These are phyloP conservation scores for Peromyscus leucopus DNA, from an alignment of 2,113 vertebrate species.

Conservation along the genomic window DNA sequence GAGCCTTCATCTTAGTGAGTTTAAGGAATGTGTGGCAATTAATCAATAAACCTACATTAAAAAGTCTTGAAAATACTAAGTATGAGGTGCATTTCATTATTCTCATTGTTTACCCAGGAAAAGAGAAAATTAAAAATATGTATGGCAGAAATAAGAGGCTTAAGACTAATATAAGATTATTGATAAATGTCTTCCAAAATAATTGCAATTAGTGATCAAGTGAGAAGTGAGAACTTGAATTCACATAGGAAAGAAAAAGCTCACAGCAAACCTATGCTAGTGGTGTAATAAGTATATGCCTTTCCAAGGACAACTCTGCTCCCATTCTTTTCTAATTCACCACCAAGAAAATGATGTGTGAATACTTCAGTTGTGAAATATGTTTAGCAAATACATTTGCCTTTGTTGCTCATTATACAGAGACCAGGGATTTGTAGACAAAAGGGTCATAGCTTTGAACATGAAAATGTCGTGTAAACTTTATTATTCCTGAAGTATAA, in stretches of 20 bases:
- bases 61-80: neutral
- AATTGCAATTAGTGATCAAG: slow-evolving; percentile 10
- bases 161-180: neutral
- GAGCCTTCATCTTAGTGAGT: neutral
- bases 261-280: neutral
- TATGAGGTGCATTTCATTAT: slow-evolving; percentile 11
- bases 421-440: neutral
- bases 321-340: neutral
- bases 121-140: neutral
- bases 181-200: neutral
- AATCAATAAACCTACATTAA: neutral
- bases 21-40: neutral
- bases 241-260: neutral
- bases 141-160: neutral
- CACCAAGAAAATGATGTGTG: neutral
- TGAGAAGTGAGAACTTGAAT: slow-evolving; percentile 1
- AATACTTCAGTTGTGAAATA: neutral
- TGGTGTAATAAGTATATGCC: neutral
- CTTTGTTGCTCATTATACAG: neutral
- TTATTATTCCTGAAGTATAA: neutral
- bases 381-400: neutral
- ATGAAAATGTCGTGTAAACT: neutral
- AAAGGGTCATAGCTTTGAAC: neutral
- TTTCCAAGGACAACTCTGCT: neutral
- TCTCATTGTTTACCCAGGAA: slow-evolving; percentile 16